Percentiles rank a stretch among this genome's conserved stretches.
phyloP scores from a whole-genome alignment of 1,140 invertebrate genomes.

The Rhagoletis pomonella region DNA sequence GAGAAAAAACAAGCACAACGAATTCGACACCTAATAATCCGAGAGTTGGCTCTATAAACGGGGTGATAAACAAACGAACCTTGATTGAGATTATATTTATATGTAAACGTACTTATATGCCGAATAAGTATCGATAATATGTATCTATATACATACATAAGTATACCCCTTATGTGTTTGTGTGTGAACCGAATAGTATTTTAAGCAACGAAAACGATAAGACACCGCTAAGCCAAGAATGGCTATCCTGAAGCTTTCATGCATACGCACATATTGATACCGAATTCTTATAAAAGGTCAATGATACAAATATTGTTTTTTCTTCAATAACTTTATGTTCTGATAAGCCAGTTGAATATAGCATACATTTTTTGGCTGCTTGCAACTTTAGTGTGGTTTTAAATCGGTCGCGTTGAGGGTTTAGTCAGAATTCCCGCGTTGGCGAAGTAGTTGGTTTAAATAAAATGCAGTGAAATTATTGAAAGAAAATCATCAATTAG shows the following conservation, averaged over 20 bases:
- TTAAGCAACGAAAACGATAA: conserved; percentile 12
- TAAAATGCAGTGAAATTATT: conserved; percentile 8
- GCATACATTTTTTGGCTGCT: neutral
- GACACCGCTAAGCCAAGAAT: neutral
- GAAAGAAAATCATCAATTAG: no score
- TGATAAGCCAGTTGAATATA: conserved; percentile 3
- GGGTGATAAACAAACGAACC: no score
- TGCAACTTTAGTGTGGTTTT: conserved; percentile 3
- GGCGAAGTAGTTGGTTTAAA: neutral
- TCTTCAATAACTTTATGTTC: no score
- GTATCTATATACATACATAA: no score
- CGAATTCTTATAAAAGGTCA: conserved; percentile 31
- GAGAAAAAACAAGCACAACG: no score
- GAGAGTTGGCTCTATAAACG: no score
- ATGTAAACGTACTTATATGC: no score
- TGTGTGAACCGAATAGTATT: neutral
- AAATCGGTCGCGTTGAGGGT: neutral
- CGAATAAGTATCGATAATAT: no score
- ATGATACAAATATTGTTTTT: conserved; percentile 3
- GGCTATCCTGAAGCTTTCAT: neutral
- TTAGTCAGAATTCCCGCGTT: neutral
- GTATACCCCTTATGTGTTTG: no score
- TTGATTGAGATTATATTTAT: no score
- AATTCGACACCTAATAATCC: no score
- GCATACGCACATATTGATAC: neutral